These are phyloP conservation scores for Vulpes lagopus DNA, from an alignment of 2,113 vertebrate species.

Conservation along the genomic window DNA sequence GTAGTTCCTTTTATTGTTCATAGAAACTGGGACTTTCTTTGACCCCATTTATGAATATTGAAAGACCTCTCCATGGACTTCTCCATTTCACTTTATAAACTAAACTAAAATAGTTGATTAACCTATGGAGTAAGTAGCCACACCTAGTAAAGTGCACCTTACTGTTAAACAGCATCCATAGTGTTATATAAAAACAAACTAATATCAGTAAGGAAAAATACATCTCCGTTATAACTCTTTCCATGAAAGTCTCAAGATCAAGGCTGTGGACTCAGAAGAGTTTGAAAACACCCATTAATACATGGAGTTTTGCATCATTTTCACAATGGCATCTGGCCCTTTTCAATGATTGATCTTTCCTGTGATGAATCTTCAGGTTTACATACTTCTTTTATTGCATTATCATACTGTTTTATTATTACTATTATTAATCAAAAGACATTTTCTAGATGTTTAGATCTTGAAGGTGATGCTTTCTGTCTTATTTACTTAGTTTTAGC, in stretches of 20 bases:
- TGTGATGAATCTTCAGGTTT: background rate
- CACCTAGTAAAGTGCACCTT: background rate
- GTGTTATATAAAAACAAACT: background rate
- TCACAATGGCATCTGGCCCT: background rate
- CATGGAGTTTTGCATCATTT: background rate
- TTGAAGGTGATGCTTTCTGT: background rate
- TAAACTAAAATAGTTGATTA: slow-evolving; percentile 28
- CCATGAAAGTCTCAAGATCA: slow-evolving; percentile 17
- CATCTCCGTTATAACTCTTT: background rate
- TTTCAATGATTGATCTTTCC: background rate
- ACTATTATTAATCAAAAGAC: background rate
- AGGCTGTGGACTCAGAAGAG: background rate
- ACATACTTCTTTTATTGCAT: background rate
- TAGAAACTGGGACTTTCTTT: background rate
- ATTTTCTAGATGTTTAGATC: background rate
- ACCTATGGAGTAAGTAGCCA: background rate
- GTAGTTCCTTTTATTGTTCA: slow-evolving; percentile 20
- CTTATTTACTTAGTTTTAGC: background rate
- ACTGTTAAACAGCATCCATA: background rate
- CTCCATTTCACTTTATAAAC: slow-evolving; percentile 53
- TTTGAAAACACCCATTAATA: background rate
- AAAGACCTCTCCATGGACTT: slow-evolving; percentile 38
- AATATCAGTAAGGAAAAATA: background rate
- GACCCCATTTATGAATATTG: background rate
- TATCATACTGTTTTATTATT: background rate